phyloP scores from a whole-genome alignment of 2,113 vertebrate genomes.

The Archocentrus centrarchus region DNA sequence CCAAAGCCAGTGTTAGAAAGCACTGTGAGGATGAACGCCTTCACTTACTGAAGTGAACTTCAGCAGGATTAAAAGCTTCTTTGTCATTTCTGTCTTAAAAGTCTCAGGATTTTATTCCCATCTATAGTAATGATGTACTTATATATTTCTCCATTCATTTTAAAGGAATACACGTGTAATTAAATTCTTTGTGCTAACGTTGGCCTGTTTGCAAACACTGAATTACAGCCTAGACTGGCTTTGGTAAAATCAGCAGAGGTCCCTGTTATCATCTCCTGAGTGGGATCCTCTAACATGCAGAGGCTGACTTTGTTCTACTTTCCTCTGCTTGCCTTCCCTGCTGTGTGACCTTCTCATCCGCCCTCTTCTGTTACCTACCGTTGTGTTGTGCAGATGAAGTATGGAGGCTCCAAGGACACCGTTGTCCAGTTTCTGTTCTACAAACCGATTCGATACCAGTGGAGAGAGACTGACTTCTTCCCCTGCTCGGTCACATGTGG shows the following conservation, averaged over 20 bases:
- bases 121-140: too few species aligned
- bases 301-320: not conserved
- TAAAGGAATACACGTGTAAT: too few species aligned
- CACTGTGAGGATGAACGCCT: not conserved
- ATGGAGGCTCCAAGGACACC: slow-evolving; percentile 85
- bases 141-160: too few species aligned
- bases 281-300: not conserved
- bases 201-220: not conserved
- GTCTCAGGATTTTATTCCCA: too few species aligned
- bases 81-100: too few species aligned
- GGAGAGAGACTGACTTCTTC: slow-evolving; percentile 95
- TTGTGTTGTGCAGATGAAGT: slow-evolving; percentile 84
- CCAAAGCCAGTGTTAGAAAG: not conserved
- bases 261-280: not conserved
- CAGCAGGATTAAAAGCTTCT: too few species aligned
- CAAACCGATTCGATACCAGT: slow-evolving; percentile 91
- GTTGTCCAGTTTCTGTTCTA: slow-evolving; percentile 92
- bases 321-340: not conserved
- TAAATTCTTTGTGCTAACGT: too few species aligned
- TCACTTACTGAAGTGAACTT: not conserved
- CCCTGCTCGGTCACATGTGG: slow-evolving; percentile 94
- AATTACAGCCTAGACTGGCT: fast-evolving
- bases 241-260: not conserved
- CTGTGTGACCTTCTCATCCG: not conserved
- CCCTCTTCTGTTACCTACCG: not conserved